Evolutionary conservation across 2,797 vertebrate genomes (phyloP).

Genomic region (Pseudocheirus occidentalis): DNA sequence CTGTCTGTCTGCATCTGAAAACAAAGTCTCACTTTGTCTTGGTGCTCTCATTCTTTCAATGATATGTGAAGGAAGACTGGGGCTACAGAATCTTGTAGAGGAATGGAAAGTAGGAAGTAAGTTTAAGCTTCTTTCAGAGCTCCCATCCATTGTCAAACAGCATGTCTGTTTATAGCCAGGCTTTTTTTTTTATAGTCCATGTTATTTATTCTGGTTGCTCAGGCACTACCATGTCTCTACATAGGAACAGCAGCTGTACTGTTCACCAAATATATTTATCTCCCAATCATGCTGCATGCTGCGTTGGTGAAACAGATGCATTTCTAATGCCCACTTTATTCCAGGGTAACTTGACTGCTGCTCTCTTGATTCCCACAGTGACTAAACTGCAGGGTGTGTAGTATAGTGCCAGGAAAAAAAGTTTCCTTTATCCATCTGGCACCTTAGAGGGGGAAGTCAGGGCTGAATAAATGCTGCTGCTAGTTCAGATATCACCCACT

Average conservation of each 20-base stretch:
- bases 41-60: slow-evolving; percentile 39
- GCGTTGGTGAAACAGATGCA: slow-evolving; percentile 66
- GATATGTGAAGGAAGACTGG: slow-evolving; percentile 20
- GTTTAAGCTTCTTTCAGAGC: not conserved
- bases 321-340: slow-evolving; percentile 54
- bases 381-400: not conserved
- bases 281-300: slow-evolving; percentile 58
- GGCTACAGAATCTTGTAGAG: not conserved
- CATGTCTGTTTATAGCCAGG: not conserved
- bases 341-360: not conserved
- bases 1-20: not conserved
- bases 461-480: not conserved
- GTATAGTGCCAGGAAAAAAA: not conserved
- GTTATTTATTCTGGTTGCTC: slow-evolving; percentile 17
- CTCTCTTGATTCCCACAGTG: slow-evolving; percentile 61
- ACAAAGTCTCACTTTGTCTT: slow-evolving; percentile 26
- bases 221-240: not conserved
- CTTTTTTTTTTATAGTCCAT: slow-evolving; percentile 34
- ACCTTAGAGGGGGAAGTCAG: slow-evolving; percentile 41
- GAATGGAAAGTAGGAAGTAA: not conserved
- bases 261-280: slow-evolving; percentile 70
- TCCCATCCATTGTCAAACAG: not conserved
- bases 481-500: accelerated
- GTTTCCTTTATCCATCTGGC: not conserved
- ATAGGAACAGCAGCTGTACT: not conserved